Conservation (phyloP, 2,113 vertebrate species). For the Alosa alosa region DNA sequence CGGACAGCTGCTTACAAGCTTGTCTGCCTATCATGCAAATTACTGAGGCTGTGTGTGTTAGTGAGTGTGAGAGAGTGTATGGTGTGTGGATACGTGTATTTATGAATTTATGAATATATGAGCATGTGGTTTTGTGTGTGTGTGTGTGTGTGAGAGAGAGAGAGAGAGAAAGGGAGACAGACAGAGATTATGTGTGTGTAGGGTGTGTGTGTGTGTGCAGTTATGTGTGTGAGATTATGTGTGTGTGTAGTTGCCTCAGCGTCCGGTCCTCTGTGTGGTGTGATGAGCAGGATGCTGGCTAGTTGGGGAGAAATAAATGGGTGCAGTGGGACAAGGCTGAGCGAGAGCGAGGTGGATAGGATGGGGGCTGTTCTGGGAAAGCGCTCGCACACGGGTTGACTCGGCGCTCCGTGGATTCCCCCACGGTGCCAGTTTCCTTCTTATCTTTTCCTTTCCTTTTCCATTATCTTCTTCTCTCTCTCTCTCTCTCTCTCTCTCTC, state of each 20-base stretch:
- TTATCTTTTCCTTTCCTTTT: too few relatives aligned
- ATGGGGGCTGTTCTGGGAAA: conserved; percentile 31
- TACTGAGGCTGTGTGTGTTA: background rate
- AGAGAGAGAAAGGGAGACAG: background rate
- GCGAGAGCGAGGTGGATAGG: conserved; percentile 36
- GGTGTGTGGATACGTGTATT: background rate
- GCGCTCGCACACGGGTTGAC: conserved; percentile 31
- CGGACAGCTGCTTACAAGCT: conserved; percentile 42
- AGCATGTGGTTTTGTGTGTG: background rate
- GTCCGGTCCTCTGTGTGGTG: conserved; percentile 35
- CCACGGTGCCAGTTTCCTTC: background rate
- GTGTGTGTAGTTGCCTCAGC: conserved; percentile 1
- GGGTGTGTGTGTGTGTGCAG: background rate
- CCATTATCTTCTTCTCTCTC: too few relatives aligned
- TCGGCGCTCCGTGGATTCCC: conserved; percentile 6
- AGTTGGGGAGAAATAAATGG: conserved; percentile 32
- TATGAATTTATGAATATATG: background rate
- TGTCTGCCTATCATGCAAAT: conserved; percentile 46
- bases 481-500: too few relatives aligned
- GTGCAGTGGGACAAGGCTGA: conserved; percentile 41
- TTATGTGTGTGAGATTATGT: background rate
- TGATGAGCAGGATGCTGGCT: conserved; percentile 38
- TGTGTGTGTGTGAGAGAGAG: background rate
- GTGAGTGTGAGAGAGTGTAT: background rate
- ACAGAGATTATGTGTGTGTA: background rate